Evolutionary conservation across 2,888 invertebrate species (phyloP).

Genomic region (Drosophila setosimentum): DNA sequence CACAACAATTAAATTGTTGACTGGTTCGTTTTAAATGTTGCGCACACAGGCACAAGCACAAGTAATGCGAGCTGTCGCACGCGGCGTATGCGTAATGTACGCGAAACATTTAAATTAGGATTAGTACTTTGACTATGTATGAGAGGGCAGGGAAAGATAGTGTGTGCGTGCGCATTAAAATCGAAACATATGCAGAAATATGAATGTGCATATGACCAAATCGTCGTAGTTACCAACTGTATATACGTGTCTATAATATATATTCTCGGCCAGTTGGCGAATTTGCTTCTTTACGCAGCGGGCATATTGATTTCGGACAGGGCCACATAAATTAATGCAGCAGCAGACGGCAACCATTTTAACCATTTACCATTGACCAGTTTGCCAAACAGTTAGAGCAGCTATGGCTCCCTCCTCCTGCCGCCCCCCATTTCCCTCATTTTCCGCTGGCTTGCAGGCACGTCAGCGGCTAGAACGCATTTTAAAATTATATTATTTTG

Average conservation of each 20-base stretch:
- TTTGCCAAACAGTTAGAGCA: slow-evolving; percentile 29
- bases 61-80: slow-evolving; percentile 9
- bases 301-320: slow-evolving; percentile 68
- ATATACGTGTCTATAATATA: slow-evolving; percentile 4
- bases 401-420: not conserved
- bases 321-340: slow-evolving; percentile 72
- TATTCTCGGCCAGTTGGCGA: slow-evolving; percentile 50
- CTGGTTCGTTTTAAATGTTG: slow-evolving; percentile 36
- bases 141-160: not conserved
- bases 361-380: slow-evolving; percentile 41
- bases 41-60: slow-evolving; percentile 1
- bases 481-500: slow-evolving; percentile 81
- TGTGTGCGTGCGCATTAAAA: slow-evolving; percentile 57
- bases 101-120: slow-evolving; percentile 73
- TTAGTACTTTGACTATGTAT: slow-evolving; percentile 60
- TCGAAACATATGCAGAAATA: slow-evolving; percentile 70
- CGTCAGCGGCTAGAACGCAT: slow-evolving; percentile 61
- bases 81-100: slow-evolving; percentile 40
- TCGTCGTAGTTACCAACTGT: slow-evolving; percentile 1
- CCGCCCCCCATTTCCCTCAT: not conserved
- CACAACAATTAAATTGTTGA: slow-evolving; percentile 67
- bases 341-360: slow-evolving; percentile 34
- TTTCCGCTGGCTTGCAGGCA: slow-evolving; percentile 32
- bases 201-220: slow-evolving; percentile 35
- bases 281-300: slow-evolving; percentile 56